A percentile compares a stretch with the other conserved stretches of the same genome.
phyloP scores from a whole-genome alignment of 1,140 invertebrate species.

The Popillia japonica region DNA sequence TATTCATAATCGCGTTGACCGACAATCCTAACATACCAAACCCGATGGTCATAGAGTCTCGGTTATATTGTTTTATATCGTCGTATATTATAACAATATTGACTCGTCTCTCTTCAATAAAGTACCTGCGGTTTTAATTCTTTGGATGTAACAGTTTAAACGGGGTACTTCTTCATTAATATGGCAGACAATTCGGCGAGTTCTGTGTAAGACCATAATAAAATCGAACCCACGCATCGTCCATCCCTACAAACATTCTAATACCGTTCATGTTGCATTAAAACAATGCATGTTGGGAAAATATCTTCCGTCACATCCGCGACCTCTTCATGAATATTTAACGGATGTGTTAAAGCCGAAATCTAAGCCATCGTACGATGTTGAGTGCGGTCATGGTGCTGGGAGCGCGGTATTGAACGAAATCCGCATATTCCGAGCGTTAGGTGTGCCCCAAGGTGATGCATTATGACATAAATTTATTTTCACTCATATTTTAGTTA shows the following conservation, averaged over 20 bases:
- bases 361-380: background rate
- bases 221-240: background rate
- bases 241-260: background rate
- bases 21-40: conserved; percentile 31
- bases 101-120: background rate
- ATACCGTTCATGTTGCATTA: background rate
- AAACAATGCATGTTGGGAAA: conserved; percentile 6
- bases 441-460: background rate
- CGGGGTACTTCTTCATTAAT: background rate
- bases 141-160: background rate
- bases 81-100: conserved; percentile 13
- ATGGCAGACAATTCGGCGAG: conserved; percentile 11
- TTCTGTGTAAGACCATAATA: conserved; percentile 18
- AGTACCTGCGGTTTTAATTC: background rate
- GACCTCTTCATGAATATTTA: background rate
- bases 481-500: too few relatives aligned
- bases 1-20: conserved; percentile 32
- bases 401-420: background rate
- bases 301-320: background rate
- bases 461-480: background rate
- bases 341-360: background rate
- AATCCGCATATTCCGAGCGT: background rate
- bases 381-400: conserved; percentile 3
- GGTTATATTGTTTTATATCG: conserved; percentile 13
- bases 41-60: conserved; percentile 12